Conservation (phyloP, 2,797 vertebrate genomes). For the Sebastes elongatus region DNA sequence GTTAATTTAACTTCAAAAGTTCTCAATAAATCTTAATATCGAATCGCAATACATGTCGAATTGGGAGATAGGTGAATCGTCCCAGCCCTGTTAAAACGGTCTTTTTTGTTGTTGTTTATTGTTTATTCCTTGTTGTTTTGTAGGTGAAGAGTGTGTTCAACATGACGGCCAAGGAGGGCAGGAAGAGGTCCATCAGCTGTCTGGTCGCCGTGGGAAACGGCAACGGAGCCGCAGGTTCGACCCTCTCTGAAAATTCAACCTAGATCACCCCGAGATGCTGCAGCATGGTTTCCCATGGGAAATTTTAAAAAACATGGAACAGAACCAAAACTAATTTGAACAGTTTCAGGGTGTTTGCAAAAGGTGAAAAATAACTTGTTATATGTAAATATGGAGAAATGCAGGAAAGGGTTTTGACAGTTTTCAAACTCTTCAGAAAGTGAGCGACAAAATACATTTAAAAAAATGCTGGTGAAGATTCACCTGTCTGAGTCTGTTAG, state of each 20-base stretch:
- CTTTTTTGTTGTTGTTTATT: not conserved
- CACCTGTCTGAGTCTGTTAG: not conserved
- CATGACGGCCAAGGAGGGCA: constrained; percentile 96
- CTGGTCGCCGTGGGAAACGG: constrained; percentile 94
- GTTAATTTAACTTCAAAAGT: too few relatives aligned
- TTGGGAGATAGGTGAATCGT: too few relatives aligned
- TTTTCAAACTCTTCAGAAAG: not conserved
- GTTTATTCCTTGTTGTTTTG: constrained; percentile 24
- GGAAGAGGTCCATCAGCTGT: constrained; percentile 89
- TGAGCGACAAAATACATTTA: not conserved
- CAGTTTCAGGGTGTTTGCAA: not conserved
- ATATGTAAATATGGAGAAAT: not conserved
- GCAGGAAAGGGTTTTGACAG: not conserved
- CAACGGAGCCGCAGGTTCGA: constrained; percentile 90
- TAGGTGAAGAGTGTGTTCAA: constrained; percentile 95
- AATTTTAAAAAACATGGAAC: not conserved
- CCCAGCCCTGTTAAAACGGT: too few relatives aligned
- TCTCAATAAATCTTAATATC: too few relatives aligned
- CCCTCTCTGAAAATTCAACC: not conserved
- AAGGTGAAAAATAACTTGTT: not conserved
- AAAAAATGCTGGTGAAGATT: not conserved
- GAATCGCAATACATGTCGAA: too few relatives aligned
- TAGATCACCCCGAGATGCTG: too few relatives aligned
- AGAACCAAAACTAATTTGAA: not conserved
- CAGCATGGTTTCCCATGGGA: too few relatives aligned